Base-by-base conservation (phyloP, 2,113 vertebrate genomes). In the Rafetus swinhoei region DNA sequence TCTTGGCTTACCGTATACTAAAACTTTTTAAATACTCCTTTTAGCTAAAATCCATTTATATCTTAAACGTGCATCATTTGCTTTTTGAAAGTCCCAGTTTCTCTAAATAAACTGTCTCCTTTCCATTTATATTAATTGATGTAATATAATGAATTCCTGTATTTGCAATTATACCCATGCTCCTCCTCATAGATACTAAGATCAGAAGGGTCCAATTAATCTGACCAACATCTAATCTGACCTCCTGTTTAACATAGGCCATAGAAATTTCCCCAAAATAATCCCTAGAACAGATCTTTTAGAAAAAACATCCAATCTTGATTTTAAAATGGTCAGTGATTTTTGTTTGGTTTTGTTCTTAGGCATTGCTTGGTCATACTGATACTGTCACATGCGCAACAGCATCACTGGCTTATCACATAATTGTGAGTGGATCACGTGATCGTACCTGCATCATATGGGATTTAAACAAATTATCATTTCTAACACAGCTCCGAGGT, bases 401-500 rank as follows among this genome's bases (percentile, higher is more conserved):
- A 0, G 99, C 99, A 0, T 99, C 99, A 0, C 97, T 99, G 2
- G 99, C 99, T 5, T 99, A 99, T 94, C 99, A 99, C 97, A 99
- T 99, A 1, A 98, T 99, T 0, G 99, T 99, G 83, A 99, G 99
- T 1, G 99, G 99, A 24, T 99, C 99, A 2, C 98, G 99, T 9
- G 99, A 99, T 93, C 98, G 99, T 55, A 99, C 99, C 87, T 99
- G 99, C 97, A 99, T 99, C 98, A 99, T 99, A 93, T 99, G 99
- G 99, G 99, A 99, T 92, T 98, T 99, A 94, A 99, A 99, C 94
- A 99, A 99, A 92, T 98, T 99, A 3, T 99, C 99, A 1, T 99
- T 99, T 87, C 98, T 99, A 53, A 99, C 99, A 1, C 99, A 99
- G 96, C 98, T 99, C 65, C 97, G 99, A 9, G 99, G 99, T 7